phyloP scores from a whole-genome alignment of 2,888 invertebrate genomes.

The Heliconius erato region DNA sequence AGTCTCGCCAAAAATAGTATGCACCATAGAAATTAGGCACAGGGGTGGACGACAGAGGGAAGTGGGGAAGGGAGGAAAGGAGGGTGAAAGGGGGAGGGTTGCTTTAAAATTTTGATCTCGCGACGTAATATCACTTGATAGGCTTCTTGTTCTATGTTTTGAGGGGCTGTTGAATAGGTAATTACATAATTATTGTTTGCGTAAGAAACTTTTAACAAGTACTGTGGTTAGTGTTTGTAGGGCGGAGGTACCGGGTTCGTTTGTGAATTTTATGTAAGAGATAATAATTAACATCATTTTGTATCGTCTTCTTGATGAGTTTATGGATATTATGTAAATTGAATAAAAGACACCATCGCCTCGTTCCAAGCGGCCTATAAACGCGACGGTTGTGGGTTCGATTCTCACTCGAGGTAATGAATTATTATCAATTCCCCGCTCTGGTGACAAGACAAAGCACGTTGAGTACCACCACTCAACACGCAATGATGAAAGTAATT shows the following conservation, averaged over 20 bases:
- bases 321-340: neutral
- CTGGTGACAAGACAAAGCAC: neutral
- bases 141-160: constrained; percentile 13
- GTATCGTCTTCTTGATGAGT: neutral
- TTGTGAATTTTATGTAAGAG: neutral
- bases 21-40: constrained; percentile 27
- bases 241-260: neutral
- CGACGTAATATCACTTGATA: constrained; percentile 3
- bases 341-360: neutral
- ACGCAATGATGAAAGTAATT: neutral
- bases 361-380: neutral
- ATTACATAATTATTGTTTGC: constrained; percentile 3
- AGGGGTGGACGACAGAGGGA: neutral
- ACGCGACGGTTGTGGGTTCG: neutral
- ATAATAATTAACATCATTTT: neutral
- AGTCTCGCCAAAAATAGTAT: constrained; percentile 14
- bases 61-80: no score
- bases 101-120: constrained; percentile 15
- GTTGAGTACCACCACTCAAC: neutral
- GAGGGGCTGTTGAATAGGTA: neutral
- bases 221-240: neutral
- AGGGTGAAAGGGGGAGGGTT: neutral
- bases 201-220: neutral
- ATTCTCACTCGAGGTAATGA: neutral
- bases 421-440: neutral